These are phyloP conservation scores for Scaptomyza cyrtandrae DNA, from an alignment of 2,888 invertebrate genomes.

Conservation along the genomic window DNA sequence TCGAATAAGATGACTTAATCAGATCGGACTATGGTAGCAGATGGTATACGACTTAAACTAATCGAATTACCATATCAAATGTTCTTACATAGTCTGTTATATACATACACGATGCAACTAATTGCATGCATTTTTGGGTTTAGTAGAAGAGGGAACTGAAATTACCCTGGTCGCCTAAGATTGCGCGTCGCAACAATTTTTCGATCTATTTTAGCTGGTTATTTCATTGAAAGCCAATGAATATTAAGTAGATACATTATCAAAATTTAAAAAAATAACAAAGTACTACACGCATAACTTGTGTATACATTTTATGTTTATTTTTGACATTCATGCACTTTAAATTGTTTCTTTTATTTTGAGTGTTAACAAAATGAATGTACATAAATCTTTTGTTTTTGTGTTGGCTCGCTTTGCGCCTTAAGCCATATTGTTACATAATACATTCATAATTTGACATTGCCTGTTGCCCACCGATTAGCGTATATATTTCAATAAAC, in stretches of 20 bases:
- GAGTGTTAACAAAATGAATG: constrained; percentile 66
- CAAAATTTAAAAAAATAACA: not conserved
- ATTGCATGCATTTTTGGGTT: too few species aligned
- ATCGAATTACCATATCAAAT: too few species aligned
- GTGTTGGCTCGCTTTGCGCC: constrained; percentile 34
- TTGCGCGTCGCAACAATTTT: too few species aligned
- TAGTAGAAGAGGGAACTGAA: too few species aligned
- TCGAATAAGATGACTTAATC: too few species aligned
- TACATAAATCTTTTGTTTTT: constrained; percentile 65
- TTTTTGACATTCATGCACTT: constrained; percentile 72
- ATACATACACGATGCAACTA: too few species aligned
- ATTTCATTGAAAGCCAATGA: not conserved
- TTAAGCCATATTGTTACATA: constrained; percentile 54
- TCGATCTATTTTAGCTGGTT: too few species aligned
- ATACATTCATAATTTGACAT: constrained; percentile 71
- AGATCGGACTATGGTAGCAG: too few species aligned
- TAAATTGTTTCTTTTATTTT: constrained; percentile 52
- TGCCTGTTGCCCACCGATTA: constrained; percentile 51
- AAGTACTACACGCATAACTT: constrained; percentile 83
- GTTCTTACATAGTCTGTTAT: too few species aligned
- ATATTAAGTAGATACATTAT: not conserved
- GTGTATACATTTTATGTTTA: constrained; percentile 27
- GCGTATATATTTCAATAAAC: constrained; percentile 18
- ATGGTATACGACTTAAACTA: too few species aligned
- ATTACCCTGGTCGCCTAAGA: too few species aligned